Conservation (phyloP, 2,888 invertebrate species). For the Neoitamus cyanurus region DNA sequence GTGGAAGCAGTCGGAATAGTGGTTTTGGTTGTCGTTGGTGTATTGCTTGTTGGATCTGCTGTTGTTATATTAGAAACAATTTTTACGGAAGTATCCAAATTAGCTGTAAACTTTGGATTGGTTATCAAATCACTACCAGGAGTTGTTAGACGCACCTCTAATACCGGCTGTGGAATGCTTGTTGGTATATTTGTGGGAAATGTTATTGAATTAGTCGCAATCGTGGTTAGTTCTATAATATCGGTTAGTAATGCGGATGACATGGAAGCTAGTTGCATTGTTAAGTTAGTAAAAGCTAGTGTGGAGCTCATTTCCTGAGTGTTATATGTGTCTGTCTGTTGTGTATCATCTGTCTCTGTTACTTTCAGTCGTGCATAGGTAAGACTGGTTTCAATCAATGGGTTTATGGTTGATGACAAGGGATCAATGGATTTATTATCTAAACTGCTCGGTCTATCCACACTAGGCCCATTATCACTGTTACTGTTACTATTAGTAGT, state of each 20-base stretch:
- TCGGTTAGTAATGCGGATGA: slow-evolving; percentile 21
- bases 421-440: slow-evolving; percentile 12
- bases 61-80: slow-evolving; percentile 51
- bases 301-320: neutral
- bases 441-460: slow-evolving; percentile 29
- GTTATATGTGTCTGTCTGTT: slow-evolving; percentile 10
- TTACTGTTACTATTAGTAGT: slow-evolving; percentile 37
- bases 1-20: slow-evolving; percentile 13
- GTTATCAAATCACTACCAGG: slow-evolving; percentile 56
- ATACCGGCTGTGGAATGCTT: slow-evolving; percentile 54
- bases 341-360: slow-evolving; percentile 29
- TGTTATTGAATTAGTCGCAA: slow-evolving; percentile 45
- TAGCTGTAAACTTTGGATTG: slow-evolving; percentile 55
- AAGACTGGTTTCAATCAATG: neutral
- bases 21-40: slow-evolving; percentile 2
- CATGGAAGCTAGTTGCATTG: slow-evolving; percentile 50
- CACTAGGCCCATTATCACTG: slow-evolving; percentile 28
- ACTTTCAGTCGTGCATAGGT: slow-evolving; percentile 10
- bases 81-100: slow-evolving; percentile 57
- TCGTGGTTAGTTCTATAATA: slow-evolving; percentile 52
- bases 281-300: slow-evolving; percentile 35
- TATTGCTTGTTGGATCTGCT: neutral
- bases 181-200: slow-evolving; percentile 54
- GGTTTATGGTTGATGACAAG: neutral
- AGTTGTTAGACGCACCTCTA: slow-evolving; percentile 54